phyloP scores from a whole-genome alignment of 2,113 vertebrate genomes.

The Oostethus manadensis region DNA sequence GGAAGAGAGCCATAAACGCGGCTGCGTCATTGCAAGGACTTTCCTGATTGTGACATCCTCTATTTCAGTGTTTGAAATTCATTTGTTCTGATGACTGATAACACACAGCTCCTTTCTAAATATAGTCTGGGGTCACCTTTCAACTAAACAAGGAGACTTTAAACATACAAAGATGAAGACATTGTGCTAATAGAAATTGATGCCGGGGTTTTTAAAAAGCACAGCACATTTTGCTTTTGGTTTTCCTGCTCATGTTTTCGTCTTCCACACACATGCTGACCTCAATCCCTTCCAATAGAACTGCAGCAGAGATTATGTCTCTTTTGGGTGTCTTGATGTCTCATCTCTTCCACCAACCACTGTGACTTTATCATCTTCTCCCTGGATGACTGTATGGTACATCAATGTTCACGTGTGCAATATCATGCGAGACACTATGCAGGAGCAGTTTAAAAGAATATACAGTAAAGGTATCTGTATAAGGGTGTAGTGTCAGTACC shows the following conservation, averaged over 20 bases:
- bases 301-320: constrained; percentile 21
- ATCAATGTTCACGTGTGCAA: background rate
- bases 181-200: background rate
- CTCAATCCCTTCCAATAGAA: constrained; percentile 48
- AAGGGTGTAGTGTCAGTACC: background rate
- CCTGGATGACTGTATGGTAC: background rate
- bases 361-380: background rate
- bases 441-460: background rate
- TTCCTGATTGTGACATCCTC: constrained; percentile 6
- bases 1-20: background rate
- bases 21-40: background rate
- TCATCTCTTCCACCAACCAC: constrained; percentile 10
- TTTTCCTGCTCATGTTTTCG: background rate
- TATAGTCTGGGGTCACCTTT: constrained; percentile 16
- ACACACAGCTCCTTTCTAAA: constrained; percentile 22
- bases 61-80: constrained; percentile 11
- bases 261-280: constrained; percentile 45
- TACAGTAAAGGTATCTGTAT: background rate
- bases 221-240: background rate
- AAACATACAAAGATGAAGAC: background rate
- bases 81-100: constrained; percentile 41
- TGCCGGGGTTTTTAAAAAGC: background rate
- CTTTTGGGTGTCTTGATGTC: constrained; percentile 51
- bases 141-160: background rate
- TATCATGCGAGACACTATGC: background rate